Base-by-base conservation (phyloP, 2,888 invertebrate genomes). In the Sarcophaga carnaria region DNA sequence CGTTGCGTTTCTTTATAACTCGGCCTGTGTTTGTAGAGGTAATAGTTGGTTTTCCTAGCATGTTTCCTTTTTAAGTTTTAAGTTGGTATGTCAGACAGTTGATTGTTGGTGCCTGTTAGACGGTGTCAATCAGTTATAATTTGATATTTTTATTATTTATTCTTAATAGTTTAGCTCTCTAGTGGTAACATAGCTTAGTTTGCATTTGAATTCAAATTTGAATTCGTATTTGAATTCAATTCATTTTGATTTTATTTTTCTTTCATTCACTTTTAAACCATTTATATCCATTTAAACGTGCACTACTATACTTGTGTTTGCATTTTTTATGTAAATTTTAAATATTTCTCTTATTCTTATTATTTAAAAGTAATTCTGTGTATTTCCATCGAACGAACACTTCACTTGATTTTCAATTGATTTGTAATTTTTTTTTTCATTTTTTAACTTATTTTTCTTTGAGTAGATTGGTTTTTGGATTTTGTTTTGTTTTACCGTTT, bases 311-410 rank as follows among this genome's bases (percentile, higher is more conserved):
- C 62, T 76, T 25, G 60, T 20, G 49, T 83, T 74, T 78, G 70
- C 74, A 82, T 67, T 78, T 85, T n/a, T 75, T 82, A 81, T 85
- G 81, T 59, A 85, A 79, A 85, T 85, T 82, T 74, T 59, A 20
- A 49, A 3, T 45, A 6, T 22, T 27, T 64, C n/a, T 74, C 22
- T 74, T 17, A 5, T 47, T 25, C 25, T 59, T n/a, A 37, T 1
- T 37, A 37, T 6, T 37, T 74, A 72, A n/a, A 54, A 64, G 12
- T n/a, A 63, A 49, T 77, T 63, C 54, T 75, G 25, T 69, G 79
- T 47, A 11, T 59, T 22, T 77, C 62, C 67, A 54, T 17, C 54
- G 45, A 47, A 62, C 22, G 4, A 63, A 64, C 59, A 64, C 64
- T n/a, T 17, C 27, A 64, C 49, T 64, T 75, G 22, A 63, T 2